These are phyloP conservation scores for Cydia amplana DNA, from an alignment of 1,140 invertebrate genomes.

Conservation along the genomic window DNA sequence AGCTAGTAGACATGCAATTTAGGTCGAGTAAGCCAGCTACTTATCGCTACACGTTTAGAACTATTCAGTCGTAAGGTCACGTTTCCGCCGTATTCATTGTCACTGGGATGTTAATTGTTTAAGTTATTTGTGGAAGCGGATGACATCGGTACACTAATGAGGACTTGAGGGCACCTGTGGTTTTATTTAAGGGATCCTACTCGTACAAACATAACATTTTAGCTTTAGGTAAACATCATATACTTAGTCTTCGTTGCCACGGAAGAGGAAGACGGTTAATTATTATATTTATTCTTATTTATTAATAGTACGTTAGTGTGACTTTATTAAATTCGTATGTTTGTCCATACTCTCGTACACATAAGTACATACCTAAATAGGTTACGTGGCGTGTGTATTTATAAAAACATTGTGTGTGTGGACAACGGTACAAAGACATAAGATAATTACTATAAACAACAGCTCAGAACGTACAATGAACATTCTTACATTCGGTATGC, in stretches of 20 bases:
- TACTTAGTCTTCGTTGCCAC: no score
- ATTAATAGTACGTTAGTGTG: neutral
- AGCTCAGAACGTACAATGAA: slow-evolving; percentile 21
- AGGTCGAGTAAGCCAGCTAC: neutral
- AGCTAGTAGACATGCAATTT: slow-evolving; percentile 2
- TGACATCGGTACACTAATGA: slow-evolving; percentile 18
- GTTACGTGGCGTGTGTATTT: neutral
- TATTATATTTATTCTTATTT: neutral
- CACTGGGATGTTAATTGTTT: slow-evolving; percentile 30
- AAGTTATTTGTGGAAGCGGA: slow-evolving; percentile 20
- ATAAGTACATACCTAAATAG: neutral
- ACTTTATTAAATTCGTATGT: neutral
- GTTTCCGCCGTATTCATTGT: slow-evolving; percentile 27
- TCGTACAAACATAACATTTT: neutral
- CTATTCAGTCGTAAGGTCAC: slow-evolving; percentile 25
- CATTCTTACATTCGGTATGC: slow-evolving; percentile 29
- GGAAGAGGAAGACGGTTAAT: no score
- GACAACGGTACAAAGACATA: neutral
- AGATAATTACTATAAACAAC: slow-evolving; percentile 25
- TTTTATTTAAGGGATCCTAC: neutral
- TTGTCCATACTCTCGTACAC: neutral
- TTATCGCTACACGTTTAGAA: slow-evolving; percentile 5
- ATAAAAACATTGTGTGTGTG: neutral
- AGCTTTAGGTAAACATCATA: neutral
- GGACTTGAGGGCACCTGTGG: neutral